Evolutionary conservation across 2,888 invertebrate genomes (phyloP), one percentile per base, ranked within the genome.

Genomic region (Dolichomitus sp.): DNA sequence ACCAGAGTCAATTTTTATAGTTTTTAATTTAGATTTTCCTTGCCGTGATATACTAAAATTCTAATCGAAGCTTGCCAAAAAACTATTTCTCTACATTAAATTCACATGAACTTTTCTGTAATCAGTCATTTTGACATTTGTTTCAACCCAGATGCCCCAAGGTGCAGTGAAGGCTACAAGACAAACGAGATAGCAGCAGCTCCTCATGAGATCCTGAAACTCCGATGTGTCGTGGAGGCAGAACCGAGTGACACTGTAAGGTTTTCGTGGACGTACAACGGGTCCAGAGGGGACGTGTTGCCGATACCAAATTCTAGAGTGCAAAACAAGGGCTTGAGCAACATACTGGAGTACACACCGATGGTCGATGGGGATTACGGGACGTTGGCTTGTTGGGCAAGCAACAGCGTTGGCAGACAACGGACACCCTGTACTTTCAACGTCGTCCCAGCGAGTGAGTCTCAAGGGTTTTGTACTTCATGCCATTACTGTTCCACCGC

Each of bases 181-280:
- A 95, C 95, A 70, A 96, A 95, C 88, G 96, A 96, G 87, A 94
- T 97, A 61, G 97, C 97, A 1, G 96, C 96, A 2, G 95, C 97
- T 30, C 96, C 96, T 50, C 96, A 96, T 86, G 97, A 97, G 80
- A 96, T 96, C 70, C 95, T 97, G 69, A 95, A 96, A 73, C 96
- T 97, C 9, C 95, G 96, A 72, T 98, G 98, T 92, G 97, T 97
- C 84, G 97, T 98, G 70, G 96, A 97, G 84, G 97, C 98, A 0
- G 96, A 97, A 61, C 97, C 97, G 0, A 95, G 95, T 19, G 96
- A 96, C 73, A 95, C 95, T 0, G 94, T 97, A 48, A 95, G 96
- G 88, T 98, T 97, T 93, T 97, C 97, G 87, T 98, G 98, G 98
- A 97, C 97, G 12, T 97, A 97, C 92, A 97, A 97, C 92, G 97